Base-by-base conservation (phyloP, 2,888 invertebrate genomes). In the Zhuqinia jingwanae region DNA sequence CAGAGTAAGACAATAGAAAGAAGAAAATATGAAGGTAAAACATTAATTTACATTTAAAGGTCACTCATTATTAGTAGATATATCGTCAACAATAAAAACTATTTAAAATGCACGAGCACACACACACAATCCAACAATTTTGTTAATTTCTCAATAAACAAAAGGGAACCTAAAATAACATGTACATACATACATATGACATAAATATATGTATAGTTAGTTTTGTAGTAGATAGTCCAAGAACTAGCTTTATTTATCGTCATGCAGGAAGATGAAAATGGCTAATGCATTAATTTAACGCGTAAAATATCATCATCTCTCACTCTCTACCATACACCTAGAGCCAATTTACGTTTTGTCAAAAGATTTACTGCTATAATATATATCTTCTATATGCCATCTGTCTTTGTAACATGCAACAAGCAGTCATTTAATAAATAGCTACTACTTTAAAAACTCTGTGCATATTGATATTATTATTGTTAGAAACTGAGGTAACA, bases 21-120 rank as follows among this genome's bases (percentile, higher is more conserved):
- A 53, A 75, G 17, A 30, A 8, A 30, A 22, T 8, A 45, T 8
- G 22, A 11, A 45, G 58, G 58, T 25, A 10, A 76, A 42, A 22
- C 25, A 36, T 50, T 75, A 78, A 81, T 70, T 56, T 81, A 45
- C 80, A 81, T 58, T 81, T 70, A 42, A 56, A 81, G 83, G 76
- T 83, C 78, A 13, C 58, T 58, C 27, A 80, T 47, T 47, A 30
- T 47, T n/a, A n/a, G n/a, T n/a, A n/a, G 2, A 22, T n/a, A 15
- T 15, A 15, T 65, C 45, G 70, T 81, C 45, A 75, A 73, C 58
- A 81, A 45, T 30, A 27, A 2, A 36, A n/a, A n/a, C 10, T 11
- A 45, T 42, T 58, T 22, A 22, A 27, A 53, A 80, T 70, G 58
- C 22, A 78, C n/a, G n/a, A n/a, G 53, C 68, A 2, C 17, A n/a